Percentiles rank a stretch among this genome's conserved stretches.
These are phyloP conservation scores for Sminthurinus aureus DNA, from an alignment of 2,888 invertebrate genomes.

Conservation along the genomic window DNA sequence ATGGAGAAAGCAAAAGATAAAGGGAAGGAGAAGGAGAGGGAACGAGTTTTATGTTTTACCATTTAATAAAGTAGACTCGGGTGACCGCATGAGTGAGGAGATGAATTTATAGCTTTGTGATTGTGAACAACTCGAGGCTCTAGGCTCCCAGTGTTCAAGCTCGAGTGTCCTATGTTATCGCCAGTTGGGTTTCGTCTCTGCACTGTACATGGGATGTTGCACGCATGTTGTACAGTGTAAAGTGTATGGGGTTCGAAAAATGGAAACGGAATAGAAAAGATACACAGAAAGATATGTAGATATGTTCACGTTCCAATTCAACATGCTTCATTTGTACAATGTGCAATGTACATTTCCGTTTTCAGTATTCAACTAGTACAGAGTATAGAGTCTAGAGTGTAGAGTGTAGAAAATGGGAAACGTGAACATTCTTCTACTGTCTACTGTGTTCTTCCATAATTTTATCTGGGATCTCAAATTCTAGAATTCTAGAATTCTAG, in stretches of 20 bases:
- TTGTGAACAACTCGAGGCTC: background rate
- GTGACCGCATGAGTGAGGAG: background rate
- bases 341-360: no score
- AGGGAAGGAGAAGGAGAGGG: background rate
- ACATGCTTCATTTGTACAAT: background rate
- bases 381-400: no score
- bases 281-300: no score
- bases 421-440: background rate
- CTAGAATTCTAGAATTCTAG: no score
- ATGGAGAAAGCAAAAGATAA: background rate
- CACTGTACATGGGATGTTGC: no score
- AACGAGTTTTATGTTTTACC: constrained; percentile 12
- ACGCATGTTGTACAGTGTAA: no score
- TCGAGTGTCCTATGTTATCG: background rate
- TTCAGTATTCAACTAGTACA: no score
- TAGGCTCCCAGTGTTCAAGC: background rate
- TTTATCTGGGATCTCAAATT: background rate
- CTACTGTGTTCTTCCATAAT: background rate
- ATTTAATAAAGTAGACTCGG: constrained; percentile 9
- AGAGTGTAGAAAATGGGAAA: no score
- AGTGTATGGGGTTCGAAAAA: background rate
- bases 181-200: no score
- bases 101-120: constrained; percentile 4
- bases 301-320: background rate
- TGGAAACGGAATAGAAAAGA: no score